Conservation (phyloP, 1,140 invertebrate species). For the Drosophila takahashii region DNA sequence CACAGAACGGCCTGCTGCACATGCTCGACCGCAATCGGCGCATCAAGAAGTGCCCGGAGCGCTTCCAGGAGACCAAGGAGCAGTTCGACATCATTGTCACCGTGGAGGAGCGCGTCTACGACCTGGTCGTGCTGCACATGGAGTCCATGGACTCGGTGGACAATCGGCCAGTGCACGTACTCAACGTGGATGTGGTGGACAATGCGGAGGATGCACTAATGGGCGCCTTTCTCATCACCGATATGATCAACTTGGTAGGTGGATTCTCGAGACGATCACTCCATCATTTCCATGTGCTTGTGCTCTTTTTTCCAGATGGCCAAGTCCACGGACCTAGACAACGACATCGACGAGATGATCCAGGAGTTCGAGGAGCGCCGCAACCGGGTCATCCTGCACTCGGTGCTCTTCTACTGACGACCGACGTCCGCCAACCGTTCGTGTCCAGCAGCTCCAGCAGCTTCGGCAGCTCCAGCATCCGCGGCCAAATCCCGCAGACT, state of each 20-base stretch:
- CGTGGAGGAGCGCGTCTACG: slow-evolving; percentile 99
- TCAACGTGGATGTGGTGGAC: slow-evolving; percentile 99
- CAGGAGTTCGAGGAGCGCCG: slow-evolving; percentile 97
- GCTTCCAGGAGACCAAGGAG: slow-evolving; percentile 96
- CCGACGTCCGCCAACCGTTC: slow-evolving; percentile 34
- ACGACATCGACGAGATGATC: slow-evolving; percentile 98
- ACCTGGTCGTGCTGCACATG: slow-evolving; percentile 94
- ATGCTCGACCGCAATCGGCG: slow-evolving; percentile 99
- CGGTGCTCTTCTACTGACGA: slow-evolving; percentile 95
- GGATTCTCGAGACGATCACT: neutral
- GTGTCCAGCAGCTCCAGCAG: slow-evolving; percentile 41
- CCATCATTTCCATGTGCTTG: slow-evolving; percentile 46
- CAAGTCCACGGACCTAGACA: slow-evolving; percentile 96
- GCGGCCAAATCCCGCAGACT: neutral
- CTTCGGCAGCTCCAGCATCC: neutral
- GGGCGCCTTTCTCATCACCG: slow-evolving; percentile 99
- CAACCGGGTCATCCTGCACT: slow-evolving; percentile 95
- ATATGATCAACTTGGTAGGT: slow-evolving; percentile 94
- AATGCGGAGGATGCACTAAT: slow-evolving; percentile 99
- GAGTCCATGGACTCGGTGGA: slow-evolving; percentile 89
- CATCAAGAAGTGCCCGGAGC: slow-evolving; percentile 97
- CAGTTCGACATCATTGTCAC: slow-evolving; percentile 99
- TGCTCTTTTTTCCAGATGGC: slow-evolving; percentile 94
- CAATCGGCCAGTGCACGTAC: slow-evolving; percentile 96
- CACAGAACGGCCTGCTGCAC: slow-evolving; percentile 98